Evolutionary conservation across 2,888 invertebrate species (phyloP), one percentile per base, ranked within the genome.

Genomic region (Caenorhabditis wallacei): DNA sequence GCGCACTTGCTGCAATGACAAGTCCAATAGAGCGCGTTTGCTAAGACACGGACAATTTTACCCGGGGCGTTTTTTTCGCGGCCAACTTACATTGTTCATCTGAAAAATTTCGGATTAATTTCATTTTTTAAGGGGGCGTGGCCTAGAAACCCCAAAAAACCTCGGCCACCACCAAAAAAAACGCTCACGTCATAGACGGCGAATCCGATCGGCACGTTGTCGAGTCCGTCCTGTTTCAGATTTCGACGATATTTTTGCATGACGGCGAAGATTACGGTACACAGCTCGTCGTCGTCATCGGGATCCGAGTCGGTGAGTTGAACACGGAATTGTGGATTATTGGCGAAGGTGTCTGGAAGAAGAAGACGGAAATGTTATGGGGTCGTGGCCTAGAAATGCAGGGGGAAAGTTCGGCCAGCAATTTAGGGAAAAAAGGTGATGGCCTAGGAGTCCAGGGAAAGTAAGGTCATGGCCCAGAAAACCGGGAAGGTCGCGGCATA

Each of bases 191-290:
- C 95, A 93, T 98, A 99, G 88, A 99, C 94, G 8, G 97, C 97
- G 93, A 97, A 99, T 80, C 98, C 99, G 84, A 99, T 95, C 35
- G 98, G 94, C 91, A 97, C 95, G 92, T 98, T 97, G 82, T 89
- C 91, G 43, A 95, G 94, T 0, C 98, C 98, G 92, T 95, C 95
- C 92, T 95, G 95, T 11, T 96, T 94, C 90, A 96, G 70, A 56
- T 87, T 87, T 24, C 87, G 70, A 66, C 87, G 66, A 56, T 80
- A 89, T 93, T 98, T 98, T 92, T 98, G 98, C 97, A 98, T 97
- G 3, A 98, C 94, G 0, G 96, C 97, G 35, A 97, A 95, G 90
- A 98, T 96, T 59, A 96, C 95, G 0, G 97, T 98, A 93, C 97
- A 97, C 92, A 96, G 64, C 54, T 84, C 0, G 48, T 88, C 89